phyloP scores from a whole-genome alignment of 1,140 invertebrate species.

The Cotesia vestalis region DNA sequence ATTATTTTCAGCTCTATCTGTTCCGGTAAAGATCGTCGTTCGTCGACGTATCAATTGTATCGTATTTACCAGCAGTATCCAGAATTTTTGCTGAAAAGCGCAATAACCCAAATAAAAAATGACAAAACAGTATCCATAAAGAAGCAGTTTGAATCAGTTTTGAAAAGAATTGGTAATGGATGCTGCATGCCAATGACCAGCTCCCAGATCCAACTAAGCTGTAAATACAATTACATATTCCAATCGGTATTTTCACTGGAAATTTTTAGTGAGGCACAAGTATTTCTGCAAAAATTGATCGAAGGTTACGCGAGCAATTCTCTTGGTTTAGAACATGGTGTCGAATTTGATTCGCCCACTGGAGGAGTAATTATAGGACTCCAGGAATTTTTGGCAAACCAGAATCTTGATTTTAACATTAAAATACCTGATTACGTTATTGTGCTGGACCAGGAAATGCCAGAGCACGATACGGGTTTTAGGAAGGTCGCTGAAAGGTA shows the following conservation, averaged over 20 bases:
- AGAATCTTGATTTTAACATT: slow-evolving; percentile 64
- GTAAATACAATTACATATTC: slow-evolving; percentile 64
- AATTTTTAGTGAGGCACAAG: slow-evolving; percentile 59
- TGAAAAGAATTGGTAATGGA: slow-evolving; percentile 59
- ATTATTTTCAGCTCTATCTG: slow-evolving; percentile 73
- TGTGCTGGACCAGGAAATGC: slow-evolving; percentile 68
- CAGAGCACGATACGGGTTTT: slow-evolving; percentile 66
- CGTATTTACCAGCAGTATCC: slow-evolving; percentile 77
- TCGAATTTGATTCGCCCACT: slow-evolving; percentile 49
- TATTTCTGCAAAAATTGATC: slow-evolving; percentile 51
- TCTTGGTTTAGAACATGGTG: slow-evolving; percentile 30
- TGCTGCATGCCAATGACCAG: slow-evolving; percentile 67
- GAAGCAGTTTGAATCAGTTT: slow-evolving; percentile 56
- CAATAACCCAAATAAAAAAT: slow-evolving; percentile 68
- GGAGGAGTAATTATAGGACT: slow-evolving; percentile 54
- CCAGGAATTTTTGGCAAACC: slow-evolving; percentile 50
- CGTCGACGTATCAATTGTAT: slow-evolving; percentile 74
- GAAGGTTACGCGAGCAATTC: slow-evolving; percentile 45
- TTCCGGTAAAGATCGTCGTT: slow-evolving; percentile 69
- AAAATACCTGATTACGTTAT: slow-evolving; percentile 71
- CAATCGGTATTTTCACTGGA: slow-evolving; percentile 66
- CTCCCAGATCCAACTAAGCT: slow-evolving; percentile 68
- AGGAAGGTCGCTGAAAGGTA: slow-evolving; percentile 64
- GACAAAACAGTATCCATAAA: slow-evolving; percentile 69
- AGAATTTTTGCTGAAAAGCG: slow-evolving; percentile 69